Evolutionary conservation across 1,140 invertebrate species (phyloP), one percentile per base, ranked within the genome.

Genomic region (Neodiprion lecontei): DNA sequence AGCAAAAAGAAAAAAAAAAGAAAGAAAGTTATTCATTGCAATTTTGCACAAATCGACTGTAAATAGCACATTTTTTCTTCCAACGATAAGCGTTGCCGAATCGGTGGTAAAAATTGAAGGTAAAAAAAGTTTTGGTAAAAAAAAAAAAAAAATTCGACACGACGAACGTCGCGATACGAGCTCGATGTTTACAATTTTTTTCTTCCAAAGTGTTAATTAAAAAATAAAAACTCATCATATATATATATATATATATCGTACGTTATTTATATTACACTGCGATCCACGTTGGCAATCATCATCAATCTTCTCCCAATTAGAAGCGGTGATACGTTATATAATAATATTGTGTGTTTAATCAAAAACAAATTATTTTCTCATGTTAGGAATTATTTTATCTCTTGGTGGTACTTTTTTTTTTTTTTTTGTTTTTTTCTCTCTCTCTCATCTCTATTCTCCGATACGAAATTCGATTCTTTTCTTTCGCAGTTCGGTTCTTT

Each of bases 331-430:
- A 72, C 48, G 17, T 61, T 61, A 28, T 12, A 23, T 12, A 23
- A 68, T 68, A 21, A 11, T 23, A 67, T 67, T 23, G 10, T 23
- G 10, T 21, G 21, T 68, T 21, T 23, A 68, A 68, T 68, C 10
- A 68, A 68, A 12, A 68, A 53, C 12, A 8, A 23, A 17, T 28
- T 72, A 53, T 72, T 61, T 7, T 21, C 21, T 14, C 17, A 49
- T 48, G 69, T n/a, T 40, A 17, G 48, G 21, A 17, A 72, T 49
- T 49, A 49, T 72, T 72, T 72, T 53, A 23, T 9, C n/a, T 11
- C 21, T 66, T 72, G 50, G 67, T 61, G 72, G 61, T 21, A 69
- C 53, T 48, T 21, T 50, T 69, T 50, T 53, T 50, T 74, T 69
- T 49, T 23, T 71, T 40, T 21, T 71, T 49, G 14, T 71, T 21